Base-by-base conservation (phyloP, 2,113 vertebrate species). In the Eulemur rufifrons region DNA sequence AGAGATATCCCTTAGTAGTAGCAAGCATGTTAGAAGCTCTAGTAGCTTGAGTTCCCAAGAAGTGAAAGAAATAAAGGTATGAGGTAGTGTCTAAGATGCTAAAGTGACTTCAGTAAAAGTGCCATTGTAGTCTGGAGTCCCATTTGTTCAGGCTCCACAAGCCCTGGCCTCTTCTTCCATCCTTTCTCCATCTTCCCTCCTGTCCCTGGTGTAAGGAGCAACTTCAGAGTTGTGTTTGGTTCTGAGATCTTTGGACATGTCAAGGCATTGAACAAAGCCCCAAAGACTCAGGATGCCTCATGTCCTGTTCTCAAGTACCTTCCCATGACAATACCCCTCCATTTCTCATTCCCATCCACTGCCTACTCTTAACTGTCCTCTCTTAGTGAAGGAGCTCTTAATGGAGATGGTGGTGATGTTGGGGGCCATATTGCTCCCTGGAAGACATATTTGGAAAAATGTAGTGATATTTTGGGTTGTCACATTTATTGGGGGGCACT, bases 41-140 rank as follows among this genome's bases (percentile, higher is more conserved):
- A 11, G 5, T 47, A 85, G 27, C 69, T 52, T 80, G 42, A 76
- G 8, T 34, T 68, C 27, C 39, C 59, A 69, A 10, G 61, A 50
- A 89, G 27, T 37, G 32, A 92, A 50, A 73, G 42, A 39, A 82
- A 92, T 5, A 37, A 73, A 59, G 17, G 34, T 42, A 71, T 56
- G 27, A 63, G 47, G 20, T 23, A 64, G 20, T 45, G 42, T 84
- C 29, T 76, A 54, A 64, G 84, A 94, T 76, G 93, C 47, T 56
- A 50, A 77, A 52, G 42, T 93, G 91, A 77, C 69, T 78, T 93
- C 45, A 84, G 50, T 76, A 71, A 84, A 95, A 89, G 85, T 63
- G 13, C 59, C 42, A 2, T 6, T 21, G 61, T 83, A 15, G 10
- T 69, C 42, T 37, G 45, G 39, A 77, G 59, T 86, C 47, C 82